These are phyloP conservation scores for Grallaria varia DNA, from an alignment of 2,113 vertebrate species.

Conservation along the genomic window DNA sequence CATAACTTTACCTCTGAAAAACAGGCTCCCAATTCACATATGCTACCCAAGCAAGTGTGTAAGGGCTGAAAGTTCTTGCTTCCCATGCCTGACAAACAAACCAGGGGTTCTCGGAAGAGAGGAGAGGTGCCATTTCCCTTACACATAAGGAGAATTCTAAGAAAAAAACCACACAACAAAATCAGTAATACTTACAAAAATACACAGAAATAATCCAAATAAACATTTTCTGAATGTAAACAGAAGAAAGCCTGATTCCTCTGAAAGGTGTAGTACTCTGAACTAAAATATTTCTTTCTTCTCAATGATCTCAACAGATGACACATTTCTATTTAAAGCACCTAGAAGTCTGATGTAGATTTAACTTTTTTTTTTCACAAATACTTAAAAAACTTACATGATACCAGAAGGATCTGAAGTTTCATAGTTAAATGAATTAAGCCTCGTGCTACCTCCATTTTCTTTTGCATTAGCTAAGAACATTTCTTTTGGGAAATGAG, in stretches of 20 bases:
- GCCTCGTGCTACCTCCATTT: background rate
- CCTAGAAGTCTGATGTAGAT: background rate
- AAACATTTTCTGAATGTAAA: background rate
- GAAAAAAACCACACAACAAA: accelerated
- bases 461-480: background rate
- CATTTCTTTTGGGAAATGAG: background rate
- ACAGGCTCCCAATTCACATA: constrained; percentile 2
- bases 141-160: background rate
- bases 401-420: background rate
- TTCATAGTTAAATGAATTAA: background rate
- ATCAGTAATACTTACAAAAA: background rate
- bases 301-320: background rate
- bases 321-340: background rate
- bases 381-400: background rate
- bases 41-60: background rate
- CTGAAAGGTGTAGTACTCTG: background rate
- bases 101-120: background rate
- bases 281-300: background rate
- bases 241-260: background rate
- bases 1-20: background rate
- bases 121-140: background rate
- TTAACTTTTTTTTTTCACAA: background rate
- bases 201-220: background rate
- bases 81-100: background rate
- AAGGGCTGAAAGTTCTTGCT: accelerated